Evolutionary conservation across 1,140 invertebrate genomes (phyloP).

Genomic region (Cydia splendana): DNA sequence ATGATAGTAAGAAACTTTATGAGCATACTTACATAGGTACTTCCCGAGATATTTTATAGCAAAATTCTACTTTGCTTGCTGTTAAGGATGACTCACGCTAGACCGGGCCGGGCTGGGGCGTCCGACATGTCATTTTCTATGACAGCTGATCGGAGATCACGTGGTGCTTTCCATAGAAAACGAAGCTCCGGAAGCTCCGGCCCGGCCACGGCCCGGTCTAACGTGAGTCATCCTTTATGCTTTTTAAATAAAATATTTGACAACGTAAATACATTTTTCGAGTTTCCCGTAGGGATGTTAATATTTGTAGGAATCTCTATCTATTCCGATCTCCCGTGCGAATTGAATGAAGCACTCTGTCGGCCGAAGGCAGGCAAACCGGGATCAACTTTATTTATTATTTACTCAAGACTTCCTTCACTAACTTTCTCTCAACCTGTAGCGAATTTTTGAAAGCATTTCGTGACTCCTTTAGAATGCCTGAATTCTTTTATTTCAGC

Average conservation of each 20-base stretch:
- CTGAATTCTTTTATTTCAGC: too few relatives aligned
- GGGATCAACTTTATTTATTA: conserved; percentile 18
- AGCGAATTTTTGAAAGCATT: background rate
- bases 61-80: background rate
- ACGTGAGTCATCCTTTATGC: background rate
- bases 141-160: too few relatives aligned
- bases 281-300: background rate
- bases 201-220: too few relatives aligned
- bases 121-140: too few relatives aligned
- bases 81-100: background rate
- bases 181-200: too few relatives aligned
- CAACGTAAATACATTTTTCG: background rate
- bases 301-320: background rate
- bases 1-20: background rate
- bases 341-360: conserved; percentile 6
- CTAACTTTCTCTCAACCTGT: background rate
- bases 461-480: background rate
- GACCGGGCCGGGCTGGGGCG: too few relatives aligned
- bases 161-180: too few relatives aligned
- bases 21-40: background rate
- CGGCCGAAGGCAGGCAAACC: background rate
- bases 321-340: background rate
- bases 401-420: background rate
- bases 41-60: background rate
- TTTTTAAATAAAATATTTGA: background rate